Conservation (phyloP, 2,113 vertebrate species). For the Ia io region DNA sequence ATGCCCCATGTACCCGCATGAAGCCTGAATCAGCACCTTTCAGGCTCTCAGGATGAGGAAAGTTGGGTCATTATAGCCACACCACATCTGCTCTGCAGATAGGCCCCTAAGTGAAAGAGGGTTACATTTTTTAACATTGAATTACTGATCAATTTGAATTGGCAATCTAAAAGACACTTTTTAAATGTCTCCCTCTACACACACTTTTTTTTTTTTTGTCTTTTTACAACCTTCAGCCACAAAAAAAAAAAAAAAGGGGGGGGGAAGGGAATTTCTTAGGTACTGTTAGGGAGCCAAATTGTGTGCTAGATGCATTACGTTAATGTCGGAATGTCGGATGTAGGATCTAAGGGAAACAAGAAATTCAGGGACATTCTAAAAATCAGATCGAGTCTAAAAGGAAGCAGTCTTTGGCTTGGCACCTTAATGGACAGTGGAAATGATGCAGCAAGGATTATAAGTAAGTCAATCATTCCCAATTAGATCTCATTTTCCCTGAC, state of each 20-base stretch:
- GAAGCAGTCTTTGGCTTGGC: not conserved
- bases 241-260: not conserved
- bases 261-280: not conserved
- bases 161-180: not conserved
- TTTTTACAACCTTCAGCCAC: constrained; percentile 55
- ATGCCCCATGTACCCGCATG: rapidly evolving
- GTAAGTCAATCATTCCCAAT: constrained; percentile 51
- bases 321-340: not conserved
- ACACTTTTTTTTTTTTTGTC: not conserved
- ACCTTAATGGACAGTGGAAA: constrained; percentile 17
- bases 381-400: not conserved
- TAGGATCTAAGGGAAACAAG: constrained; percentile 41
- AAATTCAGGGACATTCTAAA: constrained; percentile 40
- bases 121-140: not conserved
- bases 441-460: constrained; percentile 11
- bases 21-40: not conserved
- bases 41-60: not conserved
- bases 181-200: not conserved
- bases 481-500: constrained; percentile 55
- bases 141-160: not conserved
- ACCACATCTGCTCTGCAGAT: not conserved
- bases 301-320: constrained; percentile 43
- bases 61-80: not conserved
- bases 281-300: constrained; percentile 46
- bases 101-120: not conserved